phyloP scores from a whole-genome alignment of 2,797 vertebrate genomes.

The Neomorphus geoffroyi region DNA sequence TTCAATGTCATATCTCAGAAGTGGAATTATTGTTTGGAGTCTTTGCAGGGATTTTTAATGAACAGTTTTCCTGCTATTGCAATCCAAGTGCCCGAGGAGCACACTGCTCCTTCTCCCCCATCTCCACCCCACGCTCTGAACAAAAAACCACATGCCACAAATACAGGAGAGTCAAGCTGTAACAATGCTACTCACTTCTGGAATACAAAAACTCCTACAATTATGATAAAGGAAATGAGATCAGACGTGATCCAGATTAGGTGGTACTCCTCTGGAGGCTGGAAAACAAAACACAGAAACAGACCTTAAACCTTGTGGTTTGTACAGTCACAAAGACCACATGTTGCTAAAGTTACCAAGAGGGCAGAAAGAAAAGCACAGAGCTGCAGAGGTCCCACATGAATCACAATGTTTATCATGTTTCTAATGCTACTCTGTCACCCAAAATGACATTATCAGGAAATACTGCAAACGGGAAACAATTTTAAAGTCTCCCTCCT shows the following conservation, averaged over 20 bases:
- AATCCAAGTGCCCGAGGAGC: neutral
- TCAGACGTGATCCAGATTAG: constrained; percentile 93
- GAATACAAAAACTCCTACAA: constrained; percentile 90
- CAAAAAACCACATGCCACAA: neutral
- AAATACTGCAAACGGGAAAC: neutral
- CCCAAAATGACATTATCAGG: neutral
- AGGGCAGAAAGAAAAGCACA: neutral
- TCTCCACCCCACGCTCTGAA: neutral
- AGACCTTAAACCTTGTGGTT: neutral
- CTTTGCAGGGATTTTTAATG: neutral
- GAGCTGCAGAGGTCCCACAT: neutral
- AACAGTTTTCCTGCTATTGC: neutral
- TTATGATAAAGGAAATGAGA: constrained; percentile 87
- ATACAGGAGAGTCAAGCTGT: neutral
- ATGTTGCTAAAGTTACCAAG: neutral
- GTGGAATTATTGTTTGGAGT: neutral
- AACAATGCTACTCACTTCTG: constrained; percentile 90
- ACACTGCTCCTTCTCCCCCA: neutral
- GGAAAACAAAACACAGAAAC: constrained; percentile 69
- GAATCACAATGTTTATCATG: neutral
- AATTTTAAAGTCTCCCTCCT: neutral
- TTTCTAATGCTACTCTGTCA: neutral
- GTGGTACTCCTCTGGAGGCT: constrained; percentile 89
- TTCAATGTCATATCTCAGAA: neutral
- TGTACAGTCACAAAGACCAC: neutral